Percentiles rank a stretch among this genome's conserved stretches.
These are phyloP conservation scores for Pteronura brasiliensis DNA, from an alignment of 2,113 vertebrate species.

Conservation along the genomic window DNA sequence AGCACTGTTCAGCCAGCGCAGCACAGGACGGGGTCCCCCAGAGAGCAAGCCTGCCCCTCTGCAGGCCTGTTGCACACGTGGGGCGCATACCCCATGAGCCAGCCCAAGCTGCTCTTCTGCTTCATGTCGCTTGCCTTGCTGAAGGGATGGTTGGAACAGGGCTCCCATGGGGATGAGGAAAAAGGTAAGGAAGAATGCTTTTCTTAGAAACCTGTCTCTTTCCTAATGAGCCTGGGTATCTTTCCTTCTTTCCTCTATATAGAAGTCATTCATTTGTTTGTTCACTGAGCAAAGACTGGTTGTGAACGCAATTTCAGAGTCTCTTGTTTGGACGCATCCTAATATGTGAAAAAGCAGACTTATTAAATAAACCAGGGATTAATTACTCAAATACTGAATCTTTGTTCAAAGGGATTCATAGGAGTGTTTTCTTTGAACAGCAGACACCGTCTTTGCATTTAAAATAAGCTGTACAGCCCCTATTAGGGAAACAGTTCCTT, in stretches of 20 bases:
- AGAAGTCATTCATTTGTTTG: background rate
- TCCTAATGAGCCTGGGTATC: background rate
- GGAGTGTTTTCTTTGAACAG: background rate
- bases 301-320: background rate
- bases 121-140: background rate
- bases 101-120: background rate
- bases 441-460: background rate
- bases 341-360: slow-evolving; percentile 1
- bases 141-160: background rate
- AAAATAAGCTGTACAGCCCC: background rate
- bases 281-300: background rate
- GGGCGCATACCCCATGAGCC: background rate
- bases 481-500: background rate
- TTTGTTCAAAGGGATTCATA: background rate
- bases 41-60: background rate
- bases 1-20: background rate
- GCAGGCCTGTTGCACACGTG: rapidly evolving
- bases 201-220: background rate
- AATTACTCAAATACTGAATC: background rate
- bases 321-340: background rate
- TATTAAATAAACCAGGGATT: background rate
- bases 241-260: background rate
- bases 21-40: background rate
- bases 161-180: background rate
- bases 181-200: background rate